Evolutionary conservation across 2,113 vertebrate species (phyloP).

Genomic region (Phycodurus eques): DNA sequence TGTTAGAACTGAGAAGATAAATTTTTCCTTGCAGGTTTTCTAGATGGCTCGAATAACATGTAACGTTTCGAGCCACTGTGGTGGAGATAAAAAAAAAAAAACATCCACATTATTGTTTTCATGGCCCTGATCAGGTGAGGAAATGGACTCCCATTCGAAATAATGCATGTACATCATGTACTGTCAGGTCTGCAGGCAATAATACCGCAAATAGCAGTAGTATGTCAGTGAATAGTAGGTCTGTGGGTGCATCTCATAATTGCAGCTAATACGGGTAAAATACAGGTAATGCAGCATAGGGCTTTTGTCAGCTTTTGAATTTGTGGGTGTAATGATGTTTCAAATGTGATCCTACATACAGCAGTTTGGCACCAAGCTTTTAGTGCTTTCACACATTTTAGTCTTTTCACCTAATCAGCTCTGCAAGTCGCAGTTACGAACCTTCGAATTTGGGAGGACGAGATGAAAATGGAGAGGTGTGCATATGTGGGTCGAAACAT

Average conservation of each 20-base stretch:
- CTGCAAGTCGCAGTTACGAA: no score
- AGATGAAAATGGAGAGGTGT: no score
- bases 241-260: conserved; percentile 5
- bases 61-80: neutral
- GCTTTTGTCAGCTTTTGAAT: neutral
- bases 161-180: conserved; percentile 5
- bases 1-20: conserved; percentile 26
- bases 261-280: conserved; percentile 10
- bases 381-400: neutral
- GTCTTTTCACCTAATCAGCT: neutral
- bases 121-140: conserved; percentile 16
- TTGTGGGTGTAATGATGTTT: conserved; percentile 3
- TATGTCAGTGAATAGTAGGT: conserved; percentile 16
- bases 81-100: no score
- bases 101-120: no score
- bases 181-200: conserved; percentile 16
- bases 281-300: neutral
- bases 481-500: no score
- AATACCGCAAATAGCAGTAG: conserved; percentile 15
- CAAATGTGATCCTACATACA: neutral
- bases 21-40: conserved; percentile 25
- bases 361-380: neutral
- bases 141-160: conserved; percentile 21
- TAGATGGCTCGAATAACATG: conserved; percentile 4
- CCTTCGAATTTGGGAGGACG: no score